Evolutionary conservation across 2,888 invertebrate genomes (phyloP), one percentile per base, ranked within the genome.

Genomic region (Apantesis nais): DNA sequence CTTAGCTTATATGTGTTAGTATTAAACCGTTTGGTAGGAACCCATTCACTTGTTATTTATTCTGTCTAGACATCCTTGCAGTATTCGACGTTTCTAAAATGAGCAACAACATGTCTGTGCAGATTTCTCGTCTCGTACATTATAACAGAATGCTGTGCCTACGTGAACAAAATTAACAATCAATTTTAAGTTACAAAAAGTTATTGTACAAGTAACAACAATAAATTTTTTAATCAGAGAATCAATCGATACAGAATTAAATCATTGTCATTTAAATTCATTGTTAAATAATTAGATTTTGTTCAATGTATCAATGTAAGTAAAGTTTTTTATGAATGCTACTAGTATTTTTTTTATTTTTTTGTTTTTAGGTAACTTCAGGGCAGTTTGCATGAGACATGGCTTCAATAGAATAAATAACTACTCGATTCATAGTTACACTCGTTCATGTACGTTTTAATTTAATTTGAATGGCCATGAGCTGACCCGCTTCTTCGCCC

Each of bases 361-460:
- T 87, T 85, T 83, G 79, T 90, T 93, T 94, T 92, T 94, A 94
- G 93, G 92, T 91, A 88, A 88, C 85, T 86, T 88, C 91, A 89
- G 90, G 87, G 84, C 89, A 83, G 87, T 83, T 89, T 88, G 93
- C 92, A 93, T 92, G 93, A 90, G 89, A 85, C 89, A 92, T 88
- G 90, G 91, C 90, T 91, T 92, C 82, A 83, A 86, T 92, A 94
- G 88, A 92, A 83, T 90, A 83, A 92, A 88, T 90, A 91, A 89
- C 87, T 85, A 88, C 85, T 85, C 88, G 79, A 85, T 88, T 82
- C 87, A 89, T 83, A 90, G 85, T 84, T 88, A 88, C 85, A 90
- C 91, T 77, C 89, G 87, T 83, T 94, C 94, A 93, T 93, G 94
- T 94, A 94, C 85, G 94, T 94, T 87, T 75, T 74, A 68, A 67